Conservation (phyloP, 2,797 vertebrate genomes). For the Limnodromus scolopaceus region DNA sequence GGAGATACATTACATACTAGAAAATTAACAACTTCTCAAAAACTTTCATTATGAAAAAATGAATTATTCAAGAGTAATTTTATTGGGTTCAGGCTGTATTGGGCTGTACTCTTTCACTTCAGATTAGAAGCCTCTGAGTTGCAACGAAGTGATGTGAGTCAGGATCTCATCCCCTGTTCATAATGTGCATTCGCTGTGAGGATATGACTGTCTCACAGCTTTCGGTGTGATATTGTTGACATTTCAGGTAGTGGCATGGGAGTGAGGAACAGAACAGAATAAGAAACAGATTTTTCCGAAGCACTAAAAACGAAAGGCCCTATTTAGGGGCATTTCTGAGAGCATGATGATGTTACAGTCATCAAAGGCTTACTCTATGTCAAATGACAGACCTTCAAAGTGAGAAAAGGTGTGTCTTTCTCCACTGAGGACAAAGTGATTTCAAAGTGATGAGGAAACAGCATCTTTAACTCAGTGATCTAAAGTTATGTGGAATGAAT, state of each 20-base stretch:
- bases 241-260: not conserved
- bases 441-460: not conserved
- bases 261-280: not conserved
- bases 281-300: not conserved
- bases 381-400: not conserved
- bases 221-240: not conserved
- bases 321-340: not conserved
- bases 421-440: not conserved
- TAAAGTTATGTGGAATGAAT: not conserved
- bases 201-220: not conserved
- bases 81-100: not conserved
- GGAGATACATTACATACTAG: not conserved
- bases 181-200: not conserved
- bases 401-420: not conserved
- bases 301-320: not conserved
- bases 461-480: not conserved
- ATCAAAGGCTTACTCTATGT: not conserved
- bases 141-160: not conserved
- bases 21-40: slow-evolving; percentile 7
- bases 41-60: slow-evolving; percentile 42
- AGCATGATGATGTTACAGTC: fast-evolving
- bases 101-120: not conserved
- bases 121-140: not conserved
- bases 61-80: slow-evolving; percentile 46
- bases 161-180: not conserved